Percentiles rank a stretch among this genome's conserved stretches.
phyloP scores from a whole-genome alignment of 2,113 vertebrate species.

The Triplophysa tibetana region DNA sequence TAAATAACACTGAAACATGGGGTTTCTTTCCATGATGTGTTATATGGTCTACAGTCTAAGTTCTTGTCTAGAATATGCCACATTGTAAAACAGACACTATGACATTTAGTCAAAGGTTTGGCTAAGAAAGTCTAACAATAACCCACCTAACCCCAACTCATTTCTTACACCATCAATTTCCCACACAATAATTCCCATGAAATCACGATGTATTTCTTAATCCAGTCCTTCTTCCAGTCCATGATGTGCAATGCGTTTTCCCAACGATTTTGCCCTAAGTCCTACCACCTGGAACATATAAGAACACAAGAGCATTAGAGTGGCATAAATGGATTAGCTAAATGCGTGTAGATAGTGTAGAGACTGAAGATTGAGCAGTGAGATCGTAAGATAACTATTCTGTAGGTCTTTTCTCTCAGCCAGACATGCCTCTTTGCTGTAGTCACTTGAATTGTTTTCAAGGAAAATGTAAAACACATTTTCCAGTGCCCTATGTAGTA shows the following conservation, averaged over 20 bases:
- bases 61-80: too few species aligned
- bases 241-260: constrained; percentile 17
- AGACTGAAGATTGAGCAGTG: constrained; percentile 39
- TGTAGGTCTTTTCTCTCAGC: constrained; percentile 56
- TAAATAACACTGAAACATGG: too few species aligned
- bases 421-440: constrained; percentile 57
- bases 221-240: neutral
- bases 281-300: constrained; percentile 57
- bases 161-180: constrained; percentile 3
- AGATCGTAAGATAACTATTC: constrained; percentile 55
- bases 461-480: constrained; percentile 74
- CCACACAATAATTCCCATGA: constrained; percentile 24
- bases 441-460: constrained; percentile 61
- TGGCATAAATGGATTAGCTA: constrained; percentile 61
- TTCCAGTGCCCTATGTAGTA: constrained; percentile 58
- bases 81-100: too few species aligned
- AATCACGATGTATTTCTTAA: constrained; percentile 8
- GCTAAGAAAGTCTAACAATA: neutral
- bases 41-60: too few species aligned
- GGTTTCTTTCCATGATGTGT: too few species aligned
- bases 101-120: too few species aligned
- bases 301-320: constrained; percentile 57
- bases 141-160: neutral
- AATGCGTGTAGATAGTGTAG: constrained; percentile 58
- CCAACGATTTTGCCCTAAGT: constrained; percentile 24